Evolutionary conservation across 2,797 vertebrate genomes (phyloP).

Genomic region (Anomalospiza imberbis): DNA sequence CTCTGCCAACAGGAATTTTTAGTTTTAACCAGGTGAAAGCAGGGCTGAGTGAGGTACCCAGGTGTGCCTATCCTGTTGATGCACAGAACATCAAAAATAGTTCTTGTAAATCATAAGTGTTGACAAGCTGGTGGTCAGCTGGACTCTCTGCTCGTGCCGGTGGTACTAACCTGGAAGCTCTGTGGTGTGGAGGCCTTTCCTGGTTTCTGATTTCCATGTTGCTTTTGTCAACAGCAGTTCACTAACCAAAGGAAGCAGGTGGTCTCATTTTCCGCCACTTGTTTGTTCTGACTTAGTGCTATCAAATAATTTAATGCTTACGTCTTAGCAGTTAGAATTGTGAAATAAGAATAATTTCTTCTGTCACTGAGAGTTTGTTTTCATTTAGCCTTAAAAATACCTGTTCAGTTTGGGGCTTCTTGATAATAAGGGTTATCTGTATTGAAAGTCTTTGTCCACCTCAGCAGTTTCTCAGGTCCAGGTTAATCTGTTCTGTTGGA

Average conservation of each 20-base stretch:
- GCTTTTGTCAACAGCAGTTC: neutral
- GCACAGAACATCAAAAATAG: rapidly evolving
- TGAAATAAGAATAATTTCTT: neutral
- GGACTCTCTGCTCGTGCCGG: neutral
- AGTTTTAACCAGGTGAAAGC: neutral
- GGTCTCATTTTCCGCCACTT: neutral
- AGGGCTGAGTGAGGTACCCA: neutral
- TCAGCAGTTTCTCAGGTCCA: neutral
- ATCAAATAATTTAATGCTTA: neutral
- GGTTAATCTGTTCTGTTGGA: neutral
- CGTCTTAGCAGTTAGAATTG: neutral
- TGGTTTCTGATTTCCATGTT: neutral
- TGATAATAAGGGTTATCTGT: neutral
- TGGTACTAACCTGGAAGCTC: neutral
- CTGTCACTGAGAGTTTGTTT: neutral
- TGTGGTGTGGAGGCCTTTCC: neutral
- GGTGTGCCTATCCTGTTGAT: neutral
- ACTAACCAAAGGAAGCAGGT: neutral
- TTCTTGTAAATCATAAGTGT: rapidly evolving
- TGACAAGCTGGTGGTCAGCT: neutral
- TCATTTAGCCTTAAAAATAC: neutral
- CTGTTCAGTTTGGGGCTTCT: neutral
- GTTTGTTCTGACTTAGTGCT: neutral
- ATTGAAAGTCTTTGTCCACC: neutral
- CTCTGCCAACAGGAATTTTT: neutral